phyloP scores from a whole-genome alignment of 1,140 invertebrate genomes.

The Dermatophagoides farinae region DNA sequence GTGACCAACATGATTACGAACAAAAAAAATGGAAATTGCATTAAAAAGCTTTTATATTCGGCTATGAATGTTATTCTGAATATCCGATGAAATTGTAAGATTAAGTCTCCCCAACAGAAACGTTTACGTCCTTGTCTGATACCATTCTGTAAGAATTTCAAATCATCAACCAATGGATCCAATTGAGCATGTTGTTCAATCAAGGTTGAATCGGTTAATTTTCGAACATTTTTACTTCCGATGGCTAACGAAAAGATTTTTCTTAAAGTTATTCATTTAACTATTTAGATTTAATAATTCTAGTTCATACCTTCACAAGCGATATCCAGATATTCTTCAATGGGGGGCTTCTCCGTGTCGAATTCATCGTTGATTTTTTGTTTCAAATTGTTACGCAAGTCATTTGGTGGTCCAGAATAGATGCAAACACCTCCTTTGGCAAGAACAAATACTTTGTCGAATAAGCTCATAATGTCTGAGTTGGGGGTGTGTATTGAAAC shows the following conservation, averaged over 20 bases:
- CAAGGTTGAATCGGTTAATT: neutral
- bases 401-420: neutral
- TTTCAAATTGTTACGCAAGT: neutral
- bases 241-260: neutral
- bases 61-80: neutral
- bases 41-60: neutral
- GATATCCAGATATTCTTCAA: neutral
- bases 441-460: conserved; percentile 5
- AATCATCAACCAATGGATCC: neutral
- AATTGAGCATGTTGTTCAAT: neutral
- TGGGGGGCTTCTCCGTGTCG: neutral
- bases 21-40: neutral
- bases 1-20: neutral
- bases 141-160: neutral
- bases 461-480: neutral
- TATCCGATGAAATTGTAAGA: neutral
- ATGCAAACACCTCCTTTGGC: neutral
- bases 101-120: neutral
- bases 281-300: neutral
- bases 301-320: neutral
- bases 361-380: neutral
- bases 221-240: no score
- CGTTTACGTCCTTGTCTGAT: neutral
- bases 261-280: neutral
- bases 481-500: neutral